Conservation (phyloP, 2,888 invertebrate genomes). For the Drosophila demipolita region DNA sequence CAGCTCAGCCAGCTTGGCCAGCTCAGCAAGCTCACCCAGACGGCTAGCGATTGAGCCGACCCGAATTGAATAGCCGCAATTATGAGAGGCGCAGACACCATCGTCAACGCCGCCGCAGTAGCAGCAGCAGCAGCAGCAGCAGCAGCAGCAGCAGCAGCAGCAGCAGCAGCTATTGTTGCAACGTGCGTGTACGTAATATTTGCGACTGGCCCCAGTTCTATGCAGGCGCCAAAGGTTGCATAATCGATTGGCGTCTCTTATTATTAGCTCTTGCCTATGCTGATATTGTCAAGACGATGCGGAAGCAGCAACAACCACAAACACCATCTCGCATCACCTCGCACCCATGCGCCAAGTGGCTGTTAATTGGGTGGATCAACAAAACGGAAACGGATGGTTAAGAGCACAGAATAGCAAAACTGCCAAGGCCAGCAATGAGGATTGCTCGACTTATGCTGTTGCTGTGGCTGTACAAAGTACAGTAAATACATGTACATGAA, state of each 20-base stretch:
- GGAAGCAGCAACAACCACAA: conserved; percentile 46
- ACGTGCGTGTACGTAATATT: conserved; percentile 78
- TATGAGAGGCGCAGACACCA: conserved; percentile 48
- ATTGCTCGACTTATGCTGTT: conserved; percentile 21
- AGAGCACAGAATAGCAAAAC: conserved; percentile 36
- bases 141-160: too few species aligned
- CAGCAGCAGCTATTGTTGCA: conserved; percentile 61
- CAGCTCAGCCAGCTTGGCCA: conserved; percentile 9
- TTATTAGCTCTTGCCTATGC: conserved; percentile 18
- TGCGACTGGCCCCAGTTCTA: conserved; percentile 57
- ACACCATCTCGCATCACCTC: conserved; percentile 20
- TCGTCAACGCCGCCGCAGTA: conserved; percentile 24
- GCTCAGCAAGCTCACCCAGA: conserved; percentile 4
- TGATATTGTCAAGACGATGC: conserved; percentile 56
- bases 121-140: conserved; percentile 22
- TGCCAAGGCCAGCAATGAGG: conserved; percentile 34
- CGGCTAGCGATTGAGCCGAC: conserved; percentile 5
- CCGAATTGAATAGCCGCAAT: conserved; percentile 49
- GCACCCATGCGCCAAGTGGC: conserved; percentile 59
- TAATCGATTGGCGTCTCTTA: conserved; percentile 18
- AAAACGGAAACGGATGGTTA: conserved; percentile 50
- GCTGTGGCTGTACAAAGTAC: not conserved
- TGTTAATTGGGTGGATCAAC: conserved; percentile 75
- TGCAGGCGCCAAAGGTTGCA: conserved; percentile 42
- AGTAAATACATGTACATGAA: not conserved